Evolutionary conservation across 2,888 invertebrate genomes (phyloP).

Genomic region (Serripes groenlandicus): DNA sequence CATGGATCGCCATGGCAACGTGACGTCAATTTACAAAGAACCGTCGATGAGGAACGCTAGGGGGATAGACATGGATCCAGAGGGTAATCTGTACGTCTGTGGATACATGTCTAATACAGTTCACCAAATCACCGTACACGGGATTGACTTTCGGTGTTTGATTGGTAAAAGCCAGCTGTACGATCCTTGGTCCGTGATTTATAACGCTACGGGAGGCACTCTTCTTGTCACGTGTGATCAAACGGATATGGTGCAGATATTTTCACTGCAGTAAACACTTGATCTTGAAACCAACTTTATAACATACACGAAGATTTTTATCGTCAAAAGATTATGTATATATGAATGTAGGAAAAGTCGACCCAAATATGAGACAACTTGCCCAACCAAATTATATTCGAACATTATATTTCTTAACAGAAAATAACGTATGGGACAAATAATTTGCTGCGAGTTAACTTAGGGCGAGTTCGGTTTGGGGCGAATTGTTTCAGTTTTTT

Average conservation of each 20-base stretch:
- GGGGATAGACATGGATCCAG: constrained; percentile 62
- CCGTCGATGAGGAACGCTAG: constrained; percentile 52
- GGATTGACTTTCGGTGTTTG: constrained; percentile 63
- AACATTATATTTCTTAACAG: too few relatives aligned
- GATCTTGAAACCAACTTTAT: too few relatives aligned
- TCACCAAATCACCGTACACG: constrained; percentile 64
- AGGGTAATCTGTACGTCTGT: constrained; percentile 66
- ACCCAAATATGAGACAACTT: too few relatives aligned
- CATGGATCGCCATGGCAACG: constrained; percentile 67
- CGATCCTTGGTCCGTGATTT: constrained; percentile 66
- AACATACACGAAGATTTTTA: too few relatives aligned
- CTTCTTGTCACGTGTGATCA: constrained; percentile 60
- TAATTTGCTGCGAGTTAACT: too few relatives aligned
- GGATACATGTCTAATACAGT: constrained; percentile 66
- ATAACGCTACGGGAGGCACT: constrained; percentile 59
- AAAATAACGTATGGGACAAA: too few relatives aligned
- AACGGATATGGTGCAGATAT: constrained; percentile 57
- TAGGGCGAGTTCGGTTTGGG: too few relatives aligned
- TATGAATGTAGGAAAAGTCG: too few relatives aligned
- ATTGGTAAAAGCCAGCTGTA: constrained; percentile 58
- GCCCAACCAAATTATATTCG: too few relatives aligned
- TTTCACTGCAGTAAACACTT: constrained; percentile 60
- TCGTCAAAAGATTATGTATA: too few relatives aligned
- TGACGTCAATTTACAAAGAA: constrained; percentile 63
- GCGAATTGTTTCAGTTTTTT: too few relatives aligned